Evolutionary conservation across 2,888 invertebrate species (phyloP), one percentile per base, ranked within the genome.

Genomic region (Parthenolecanium corni): DNA sequence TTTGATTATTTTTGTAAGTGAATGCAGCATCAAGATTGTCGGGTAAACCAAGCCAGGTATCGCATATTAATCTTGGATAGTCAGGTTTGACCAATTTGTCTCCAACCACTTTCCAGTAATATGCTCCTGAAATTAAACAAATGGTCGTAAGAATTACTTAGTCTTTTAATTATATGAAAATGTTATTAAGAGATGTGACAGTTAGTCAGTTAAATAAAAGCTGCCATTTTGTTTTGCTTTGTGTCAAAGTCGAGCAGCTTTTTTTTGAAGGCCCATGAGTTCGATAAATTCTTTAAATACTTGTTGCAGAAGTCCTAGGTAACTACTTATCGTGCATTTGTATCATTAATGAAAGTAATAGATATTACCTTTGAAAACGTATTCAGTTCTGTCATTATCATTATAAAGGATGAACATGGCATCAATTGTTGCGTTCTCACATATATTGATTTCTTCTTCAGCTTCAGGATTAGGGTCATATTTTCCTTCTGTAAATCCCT

Each of bases 1-100:
- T 93, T 75, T 93, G 93, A 68, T 94, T 94, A 73, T 94, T 92
- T 74, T 89, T 89, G 76, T 92, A 92, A 0, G 91, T 91, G 72
- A 96, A 90, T 6, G 94, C 93, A 2, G 94, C 92, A 73, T 97
- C 91, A 52, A 97, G 84, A 72, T 90, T 83, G 62, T 85, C 85
- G 18, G 90, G 85, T 58, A 96, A 77, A 51, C 86, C 88, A 42
- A 82, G 82, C 89, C 90, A 91, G n/a, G 83, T 79, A 67, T 83
- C 82, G 0, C 84, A 79, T 68, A 97, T 95, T 46, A 80, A 76
- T 68, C 85, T 82, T 0, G 96, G 95, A 74, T 91, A 95, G 21
- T 92, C 93, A 5, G 83, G 78, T 3, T 89, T 89, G 12, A 94
- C 81, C 16, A n/a, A n/a, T 31, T 16, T 88, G 68, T 88, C 85